A percentile compares a stretch with the other conserved stretches of the same genome.
These are phyloP conservation scores for Autographa gamma DNA, from an alignment of 2,888 invertebrate genomes.

Conservation along the genomic window DNA sequence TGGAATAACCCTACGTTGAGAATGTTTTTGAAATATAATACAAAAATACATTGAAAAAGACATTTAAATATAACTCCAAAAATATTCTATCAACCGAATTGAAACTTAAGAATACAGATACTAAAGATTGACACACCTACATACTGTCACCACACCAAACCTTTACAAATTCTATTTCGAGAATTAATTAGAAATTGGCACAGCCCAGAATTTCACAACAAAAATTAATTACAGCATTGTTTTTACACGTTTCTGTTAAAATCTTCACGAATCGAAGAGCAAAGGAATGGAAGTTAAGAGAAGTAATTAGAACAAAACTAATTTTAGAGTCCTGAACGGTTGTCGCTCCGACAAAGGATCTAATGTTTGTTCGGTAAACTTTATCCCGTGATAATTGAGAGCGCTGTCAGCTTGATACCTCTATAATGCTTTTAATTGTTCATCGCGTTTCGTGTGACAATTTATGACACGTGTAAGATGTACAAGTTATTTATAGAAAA, in stretches of 20 bases:
- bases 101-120: neutral
- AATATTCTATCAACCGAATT: too few relatives aligned
- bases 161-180: neutral
- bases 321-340: slow-evolving; percentile 74
- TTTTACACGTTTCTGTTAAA: slow-evolving; percentile 14
- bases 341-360: slow-evolving; percentile 71
- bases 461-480: neutral
- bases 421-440: slow-evolving; percentile 27
- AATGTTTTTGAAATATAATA: too few relatives aligned
- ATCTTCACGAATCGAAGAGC: slow-evolving; percentile 63
- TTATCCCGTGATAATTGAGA: slow-evolving; percentile 57
- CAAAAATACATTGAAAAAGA: too few relatives aligned
- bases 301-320: slow-evolving; percentile 80
- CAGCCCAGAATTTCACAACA: neutral
- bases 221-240: slow-evolving; percentile 6
- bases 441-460: neutral
- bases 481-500: neutral
- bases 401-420: slow-evolving; percentile 37
- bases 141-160: neutral
- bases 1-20: too few relatives aligned
- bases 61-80: too few relatives aligned
- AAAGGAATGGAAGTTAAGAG: slow-evolving; percentile 69
- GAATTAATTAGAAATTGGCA: neutral
- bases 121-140: neutral
- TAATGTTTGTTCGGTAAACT: slow-evolving; percentile 67